Evolutionary conservation across 2,113 vertebrate species (phyloP).

Genomic region (Cairina moschata): DNA sequence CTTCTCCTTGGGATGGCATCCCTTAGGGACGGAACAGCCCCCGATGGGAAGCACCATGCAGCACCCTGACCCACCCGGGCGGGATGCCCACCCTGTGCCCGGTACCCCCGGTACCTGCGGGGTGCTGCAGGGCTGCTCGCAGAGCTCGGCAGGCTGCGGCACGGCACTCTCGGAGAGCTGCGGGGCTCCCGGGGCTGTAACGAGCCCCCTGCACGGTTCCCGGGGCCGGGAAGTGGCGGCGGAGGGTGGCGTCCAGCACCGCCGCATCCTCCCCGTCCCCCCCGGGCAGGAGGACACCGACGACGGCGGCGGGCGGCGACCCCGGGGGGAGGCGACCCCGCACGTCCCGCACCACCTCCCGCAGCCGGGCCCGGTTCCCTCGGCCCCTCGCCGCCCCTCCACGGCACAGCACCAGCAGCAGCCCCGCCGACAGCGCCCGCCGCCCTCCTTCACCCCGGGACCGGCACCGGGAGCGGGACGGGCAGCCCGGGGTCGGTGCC

Average conservation of each 20-base stretch:
- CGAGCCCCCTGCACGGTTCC: constrained; percentile 69
- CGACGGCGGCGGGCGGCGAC: not conserved
- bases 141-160: constrained; percentile 56
- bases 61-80: not conserved
- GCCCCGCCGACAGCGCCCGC: not conserved
- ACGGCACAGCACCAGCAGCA: constrained; percentile 69
- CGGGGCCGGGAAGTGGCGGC: constrained; percentile 51
- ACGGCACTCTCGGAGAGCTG: constrained; percentile 5
- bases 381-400: constrained; percentile 15
- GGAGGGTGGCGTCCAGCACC: constrained; percentile 12
- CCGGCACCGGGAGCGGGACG: not conserved
- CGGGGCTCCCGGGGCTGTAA: constrained; percentile 28
- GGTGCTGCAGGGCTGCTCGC: constrained; percentile 58
- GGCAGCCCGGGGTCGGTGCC: not conserved
- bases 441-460: not conserved
- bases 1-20: not conserved
- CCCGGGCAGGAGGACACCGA: constrained; percentile 20
- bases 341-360: constrained; percentile 74
- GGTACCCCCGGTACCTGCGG: not conserved
- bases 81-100: not conserved
- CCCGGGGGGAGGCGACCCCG: constrained; percentile 37
- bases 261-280: not conserved
- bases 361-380: constrained; percentile 50
- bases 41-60: not conserved
- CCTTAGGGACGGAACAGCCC: too few relatives aligned